Evolutionary conservation across 1,140 invertebrate genomes (phyloP).

Genomic region (Calliopsis andreniformis): DNA sequence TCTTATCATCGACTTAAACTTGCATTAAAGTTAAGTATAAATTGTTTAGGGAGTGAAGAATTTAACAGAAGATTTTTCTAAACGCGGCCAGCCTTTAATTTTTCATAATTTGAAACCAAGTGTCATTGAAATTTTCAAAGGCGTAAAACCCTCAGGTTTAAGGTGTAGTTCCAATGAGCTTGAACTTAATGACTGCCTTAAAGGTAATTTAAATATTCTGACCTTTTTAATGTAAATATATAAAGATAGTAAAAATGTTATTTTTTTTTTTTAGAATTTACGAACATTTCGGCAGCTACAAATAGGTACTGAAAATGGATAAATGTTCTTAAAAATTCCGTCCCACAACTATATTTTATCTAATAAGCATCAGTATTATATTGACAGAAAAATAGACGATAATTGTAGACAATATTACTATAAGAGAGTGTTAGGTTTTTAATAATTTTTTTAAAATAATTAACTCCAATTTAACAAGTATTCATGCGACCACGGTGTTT

Average conservation of each 20-base stretch:
- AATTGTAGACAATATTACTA: conserved; percentile 27
- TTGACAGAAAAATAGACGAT: neutral
- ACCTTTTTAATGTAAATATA: no score
- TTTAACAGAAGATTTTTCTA: conserved; percentile 88
- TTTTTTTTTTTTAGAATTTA: conserved; percentile 52
- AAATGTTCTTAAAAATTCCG: neutral
- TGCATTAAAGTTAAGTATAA: neutral
- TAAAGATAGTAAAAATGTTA: neutral
- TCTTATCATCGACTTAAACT: neutral
- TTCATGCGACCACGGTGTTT: neutral
- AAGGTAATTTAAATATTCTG: conserved; percentile 69
- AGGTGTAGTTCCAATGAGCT: conserved; percentile 84
- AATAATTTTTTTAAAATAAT: conserved; percentile 3
- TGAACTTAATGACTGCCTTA: conserved; percentile 85
- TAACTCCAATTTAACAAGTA: neutral
- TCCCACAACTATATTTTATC: neutral
- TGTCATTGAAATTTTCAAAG: conserved; percentile 86
- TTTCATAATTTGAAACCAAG: conserved; percentile 89
- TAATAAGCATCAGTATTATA: conserved; percentile 58
- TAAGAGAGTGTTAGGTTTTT: conserved; percentile 8
- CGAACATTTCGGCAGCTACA: conserved; percentile 37
- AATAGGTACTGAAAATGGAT: conserved; percentile 51
- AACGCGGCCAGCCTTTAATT: conserved; percentile 87
- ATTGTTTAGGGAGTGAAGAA: conserved; percentile 86
- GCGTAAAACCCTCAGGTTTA: conserved; percentile 86